Base-by-base conservation (phyloP, 2,888 invertebrate species). In the Thymelicus lineola region DNA sequence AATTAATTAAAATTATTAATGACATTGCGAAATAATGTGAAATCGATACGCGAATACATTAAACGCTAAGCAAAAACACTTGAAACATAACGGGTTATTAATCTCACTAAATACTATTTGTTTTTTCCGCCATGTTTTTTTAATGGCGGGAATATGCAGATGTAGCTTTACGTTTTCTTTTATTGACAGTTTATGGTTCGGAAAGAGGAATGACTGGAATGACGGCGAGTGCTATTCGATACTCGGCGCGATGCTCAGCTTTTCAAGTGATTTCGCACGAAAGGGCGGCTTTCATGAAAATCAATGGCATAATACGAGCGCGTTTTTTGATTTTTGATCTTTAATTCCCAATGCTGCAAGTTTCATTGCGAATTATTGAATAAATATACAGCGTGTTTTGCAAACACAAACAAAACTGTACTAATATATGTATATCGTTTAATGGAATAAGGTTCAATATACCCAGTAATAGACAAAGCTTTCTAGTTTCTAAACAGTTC, bases 1-100 rank as follows among this genome's bases (percentile, higher is more conserved):
- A 87, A 91, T 91, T 91, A 91, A 91, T 91, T 91, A 91, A 89
- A 91, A 91, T 91, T 90, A 91, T 89, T 90, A 91, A 90, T 90
- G 90, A 89, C 89, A 86, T 81, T 80, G 81, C 82, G 79, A 82
- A 86, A 88, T 90, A 90, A 90, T 89, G 90, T 82, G 86, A 86
- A 91, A 91, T 91, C 91, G 86, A 91, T 91, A 77, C 73, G 53
- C 69, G 71, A 71, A 57, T 38, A 72, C 73, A 62, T 70, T 69
- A 72, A 84, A 80, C 75, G 74, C 81, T 83, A 77, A 79, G 80
- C 76, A 75, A 77, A 82, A 82, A 81, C 80, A 82, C 83, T 82
- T 66, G 77, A 79, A 81, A 76, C 75, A 78, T 81, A 87, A 88
- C 88, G 89, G 89, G 89, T 89, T 89, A 88, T 89, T 89, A 89